A percentile compares a stretch with the other conserved stretches of the same genome.
phyloP scores from a whole-genome alignment of 1,140 invertebrate species.

The Sycophila sp. region DNA sequence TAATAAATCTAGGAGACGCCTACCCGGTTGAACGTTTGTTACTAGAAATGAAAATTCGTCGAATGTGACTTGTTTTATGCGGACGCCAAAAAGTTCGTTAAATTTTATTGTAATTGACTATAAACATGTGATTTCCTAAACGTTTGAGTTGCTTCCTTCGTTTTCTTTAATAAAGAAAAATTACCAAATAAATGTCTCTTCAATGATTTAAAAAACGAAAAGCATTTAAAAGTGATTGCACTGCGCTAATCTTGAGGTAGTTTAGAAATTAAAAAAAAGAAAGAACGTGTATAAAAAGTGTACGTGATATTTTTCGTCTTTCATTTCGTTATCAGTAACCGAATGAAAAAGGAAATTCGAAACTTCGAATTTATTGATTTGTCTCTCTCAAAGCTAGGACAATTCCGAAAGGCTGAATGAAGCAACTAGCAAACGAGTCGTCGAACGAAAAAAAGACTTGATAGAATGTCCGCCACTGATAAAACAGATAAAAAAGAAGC shows the following conservation, averaged over 20 bases:
- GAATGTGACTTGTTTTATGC: conserved; percentile 34
- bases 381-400: conserved; percentile 13
- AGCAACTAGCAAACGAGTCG: conserved; percentile 6
- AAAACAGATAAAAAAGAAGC: conserved; percentile 3
- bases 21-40: too few species aligned
- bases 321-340: conserved; percentile 23
- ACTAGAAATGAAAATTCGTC: conserved; percentile 10
- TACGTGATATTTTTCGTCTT: conserved; percentile 33
- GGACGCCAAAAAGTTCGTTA: conserved; percentile 17
- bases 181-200: background rate
- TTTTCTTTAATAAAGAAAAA: conserved; percentile 8
- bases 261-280: background rate
- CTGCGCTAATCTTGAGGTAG: background rate
- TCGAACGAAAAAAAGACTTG: conserved; percentile 29
- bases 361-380: conserved; percentile 8
- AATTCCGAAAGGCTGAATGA: background rate
- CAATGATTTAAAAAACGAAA: background rate
- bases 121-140: conserved; percentile 13
- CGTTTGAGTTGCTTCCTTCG: background rate
- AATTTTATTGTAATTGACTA: conserved; percentile 18
- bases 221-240: background rate
- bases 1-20: too few species aligned
- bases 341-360: background rate
- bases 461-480: conserved; percentile 13
- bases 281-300: background rate